Percentiles rank a stretch among this genome's conserved stretches.
phyloP scores from a whole-genome alignment of 2,888 invertebrate species.

The Chymomyza fuscimana region DNA sequence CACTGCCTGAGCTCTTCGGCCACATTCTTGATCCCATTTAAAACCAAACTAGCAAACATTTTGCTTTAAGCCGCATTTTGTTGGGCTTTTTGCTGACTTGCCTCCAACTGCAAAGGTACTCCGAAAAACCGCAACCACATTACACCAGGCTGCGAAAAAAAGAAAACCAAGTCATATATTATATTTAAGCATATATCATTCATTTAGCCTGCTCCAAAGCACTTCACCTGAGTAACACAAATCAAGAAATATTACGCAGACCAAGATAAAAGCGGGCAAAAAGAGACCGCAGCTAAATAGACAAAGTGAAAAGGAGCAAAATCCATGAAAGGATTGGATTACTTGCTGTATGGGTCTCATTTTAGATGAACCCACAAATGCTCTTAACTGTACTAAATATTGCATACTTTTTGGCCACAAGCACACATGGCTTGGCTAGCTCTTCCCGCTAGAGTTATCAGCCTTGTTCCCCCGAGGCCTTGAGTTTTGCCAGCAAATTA shows the following conservation, averaged over 20 bases:
- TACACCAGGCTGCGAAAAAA: background rate
- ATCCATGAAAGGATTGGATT: background rate
- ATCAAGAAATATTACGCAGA: constrained; percentile 43
- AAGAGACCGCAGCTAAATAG: constrained; percentile 32
- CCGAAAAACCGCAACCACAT: background rate
- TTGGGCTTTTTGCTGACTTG: background rate
- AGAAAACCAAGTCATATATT: background rate
- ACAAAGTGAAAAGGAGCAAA: constrained; percentile 16
- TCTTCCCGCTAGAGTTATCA: background rate
- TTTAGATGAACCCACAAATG: constrained; percentile 54
- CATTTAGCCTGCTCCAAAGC: background rate
- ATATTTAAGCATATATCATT: background rate
- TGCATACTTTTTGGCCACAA: constrained; percentile 44
- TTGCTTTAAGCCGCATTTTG: background rate
- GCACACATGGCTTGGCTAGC: background rate
- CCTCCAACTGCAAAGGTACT: background rate
- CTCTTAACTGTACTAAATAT: constrained; percentile 63
- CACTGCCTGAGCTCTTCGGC: background rate
- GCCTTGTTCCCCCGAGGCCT: constrained; percentile 17
- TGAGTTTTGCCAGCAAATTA: constrained; percentile 56
- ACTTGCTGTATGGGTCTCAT: background rate
- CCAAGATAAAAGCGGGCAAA: constrained; percentile 1
- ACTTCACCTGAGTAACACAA: constrained; percentile 14
- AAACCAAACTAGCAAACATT: background rate
- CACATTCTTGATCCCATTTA: background rate